Evolutionary conservation across 2,888 invertebrate species (phyloP).

Genomic region (Drosophila mercatorum): DNA sequence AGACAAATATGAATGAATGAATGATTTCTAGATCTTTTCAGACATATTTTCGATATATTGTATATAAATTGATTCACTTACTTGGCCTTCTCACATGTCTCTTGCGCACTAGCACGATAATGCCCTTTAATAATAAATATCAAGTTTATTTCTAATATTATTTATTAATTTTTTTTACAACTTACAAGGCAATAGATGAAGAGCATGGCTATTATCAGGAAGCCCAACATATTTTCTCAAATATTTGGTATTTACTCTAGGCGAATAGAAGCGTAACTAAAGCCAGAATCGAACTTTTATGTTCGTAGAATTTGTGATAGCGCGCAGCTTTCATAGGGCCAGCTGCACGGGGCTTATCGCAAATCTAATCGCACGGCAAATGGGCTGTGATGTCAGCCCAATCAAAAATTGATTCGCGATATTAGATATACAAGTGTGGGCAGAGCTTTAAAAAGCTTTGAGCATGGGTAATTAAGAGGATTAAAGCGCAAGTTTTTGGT

Average conservation of each 20-base stretch:
- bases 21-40: background rate
- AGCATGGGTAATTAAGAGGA: background rate
- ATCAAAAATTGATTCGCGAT: background rate
- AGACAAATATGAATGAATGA: background rate
- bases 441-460: conserved; percentile 4
- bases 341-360: background rate
- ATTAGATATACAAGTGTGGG: background rate
- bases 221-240: background rate
- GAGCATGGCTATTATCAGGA: background rate
- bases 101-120: background rate
- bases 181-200: conserved; percentile 25
- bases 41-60: background rate
- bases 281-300: background rate
- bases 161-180: background rate
- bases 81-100: background rate
- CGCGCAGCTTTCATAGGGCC: background rate
- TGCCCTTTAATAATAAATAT: background rate
- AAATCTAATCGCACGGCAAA: conserved; percentile 7
- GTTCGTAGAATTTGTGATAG: background rate
- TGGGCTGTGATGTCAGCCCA: background rate
- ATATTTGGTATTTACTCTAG: background rate
- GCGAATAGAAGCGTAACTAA: conserved; percentile 5
- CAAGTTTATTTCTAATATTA: background rate
- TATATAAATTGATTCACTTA: background rate
- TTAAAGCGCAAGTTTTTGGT: background rate